Evolutionary conservation across 2,888 invertebrate genomes (phyloP).

Genomic region (Panzeria rudis): DNA sequence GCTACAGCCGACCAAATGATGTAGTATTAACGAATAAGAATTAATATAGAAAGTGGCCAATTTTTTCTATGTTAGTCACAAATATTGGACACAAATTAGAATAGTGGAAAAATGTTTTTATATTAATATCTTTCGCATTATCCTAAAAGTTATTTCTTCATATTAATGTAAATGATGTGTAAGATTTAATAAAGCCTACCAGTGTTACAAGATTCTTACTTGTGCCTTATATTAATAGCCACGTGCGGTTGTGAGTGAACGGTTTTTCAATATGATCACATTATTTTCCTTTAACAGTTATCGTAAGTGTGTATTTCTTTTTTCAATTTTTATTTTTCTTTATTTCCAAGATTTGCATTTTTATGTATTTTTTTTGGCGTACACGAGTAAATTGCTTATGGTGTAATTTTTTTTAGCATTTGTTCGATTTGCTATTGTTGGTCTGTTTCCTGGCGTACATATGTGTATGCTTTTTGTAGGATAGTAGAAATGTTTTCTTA

Average conservation of each 20-base stretch:
- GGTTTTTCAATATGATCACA: not conserved
- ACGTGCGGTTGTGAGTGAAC: not conserved
- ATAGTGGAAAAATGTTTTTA: too few relatives aligned
- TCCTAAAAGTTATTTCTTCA: not conserved
- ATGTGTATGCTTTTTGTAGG: not conserved
- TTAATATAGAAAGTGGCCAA: too few relatives aligned
- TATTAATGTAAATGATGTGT: not conserved
- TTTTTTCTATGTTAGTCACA: too few relatives aligned
- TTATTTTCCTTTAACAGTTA: constrained; percentile 1
- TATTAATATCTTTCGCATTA: too few relatives aligned
- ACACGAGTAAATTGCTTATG: constrained; percentile 32
- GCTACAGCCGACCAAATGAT: too few relatives aligned
- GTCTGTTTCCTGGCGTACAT: not conserved
- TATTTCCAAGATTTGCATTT: constrained; percentile 31
- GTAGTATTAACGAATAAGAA: too few relatives aligned
- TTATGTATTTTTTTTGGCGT: constrained; percentile 13
- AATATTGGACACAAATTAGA: too few relatives aligned
- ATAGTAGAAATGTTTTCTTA: not conserved
- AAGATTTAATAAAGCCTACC: not conserved
- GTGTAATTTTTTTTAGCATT: not conserved
- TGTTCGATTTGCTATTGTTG: constrained; percentile 9
- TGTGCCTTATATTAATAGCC: not conserved
- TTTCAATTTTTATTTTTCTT: not conserved
- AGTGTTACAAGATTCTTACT: not conserved
- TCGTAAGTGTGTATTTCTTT: constrained; percentile 13